These are phyloP conservation scores for Meles meles DNA, from an alignment of 2,113 vertebrate species.

Conservation along the genomic window DNA sequence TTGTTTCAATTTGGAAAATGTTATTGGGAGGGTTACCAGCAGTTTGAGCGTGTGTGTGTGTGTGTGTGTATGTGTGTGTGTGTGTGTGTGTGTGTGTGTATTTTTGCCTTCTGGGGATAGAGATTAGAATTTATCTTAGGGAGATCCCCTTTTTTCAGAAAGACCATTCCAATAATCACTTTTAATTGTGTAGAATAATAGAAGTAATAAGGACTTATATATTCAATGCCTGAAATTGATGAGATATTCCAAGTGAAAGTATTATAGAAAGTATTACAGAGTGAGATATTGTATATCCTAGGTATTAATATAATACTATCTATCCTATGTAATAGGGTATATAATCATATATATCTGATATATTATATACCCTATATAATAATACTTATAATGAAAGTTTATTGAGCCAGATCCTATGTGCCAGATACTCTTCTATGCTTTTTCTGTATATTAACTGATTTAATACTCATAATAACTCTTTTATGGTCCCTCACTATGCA, in stretches of 20 bases:
- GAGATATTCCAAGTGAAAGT: neutral
- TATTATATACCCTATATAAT: neutral
- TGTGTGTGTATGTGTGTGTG: too few species aligned
- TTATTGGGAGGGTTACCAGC: neutral
- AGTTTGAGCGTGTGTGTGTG: neutral
- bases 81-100: too few species aligned
- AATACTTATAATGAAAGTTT: neutral
- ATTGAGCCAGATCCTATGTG: neutral
- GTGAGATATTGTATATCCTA: neutral
- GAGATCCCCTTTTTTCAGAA: neutral
- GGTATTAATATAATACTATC: neutral
- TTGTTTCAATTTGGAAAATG: neutral
- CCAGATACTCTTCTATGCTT: neutral
- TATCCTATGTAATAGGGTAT: too few species aligned
- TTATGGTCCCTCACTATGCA: neutral
- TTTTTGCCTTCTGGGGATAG: neutral
- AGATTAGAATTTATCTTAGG: neutral
- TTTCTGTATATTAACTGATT: neutral
- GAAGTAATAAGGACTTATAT: neutral
- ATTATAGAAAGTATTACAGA: neutral
- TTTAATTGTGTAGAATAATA: neutral
- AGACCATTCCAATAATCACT: neutral
- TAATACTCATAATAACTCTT: neutral
- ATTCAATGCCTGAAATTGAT: neutral
- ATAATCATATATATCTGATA: neutral